Evolutionary conservation across 2,888 invertebrate species (phyloP).

Genomic region (Brachycybe producta): DNA sequence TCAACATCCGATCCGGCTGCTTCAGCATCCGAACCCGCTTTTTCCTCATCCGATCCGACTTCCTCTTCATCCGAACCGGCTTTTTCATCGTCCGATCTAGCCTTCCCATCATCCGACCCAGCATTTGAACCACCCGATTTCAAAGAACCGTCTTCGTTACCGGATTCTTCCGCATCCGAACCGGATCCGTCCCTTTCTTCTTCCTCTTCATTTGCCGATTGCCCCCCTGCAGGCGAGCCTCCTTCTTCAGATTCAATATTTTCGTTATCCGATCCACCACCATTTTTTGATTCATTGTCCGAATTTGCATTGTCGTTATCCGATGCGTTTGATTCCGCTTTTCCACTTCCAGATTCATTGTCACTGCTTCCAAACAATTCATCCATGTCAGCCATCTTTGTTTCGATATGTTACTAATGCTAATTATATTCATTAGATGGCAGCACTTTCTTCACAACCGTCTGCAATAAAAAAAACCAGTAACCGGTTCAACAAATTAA

Average conservation of each 20-base stretch:
- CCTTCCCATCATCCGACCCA: slow-evolving; percentile 5
- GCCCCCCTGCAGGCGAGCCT: background rate
- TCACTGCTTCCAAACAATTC: slow-evolving; percentile 16
- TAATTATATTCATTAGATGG: background rate
- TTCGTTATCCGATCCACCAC: background rate
- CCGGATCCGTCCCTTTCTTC: background rate
- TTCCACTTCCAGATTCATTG: slow-evolving; percentile 4
- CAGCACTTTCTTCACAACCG: too few species aligned
- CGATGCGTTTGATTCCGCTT: background rate
- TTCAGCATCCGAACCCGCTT: background rate
- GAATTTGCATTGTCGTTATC: background rate
- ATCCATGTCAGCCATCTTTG: slow-evolving; percentile 14
- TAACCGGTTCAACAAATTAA: too few species aligned
- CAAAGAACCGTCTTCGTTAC: background rate
- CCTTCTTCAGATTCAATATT: background rate
- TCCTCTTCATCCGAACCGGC: background rate
- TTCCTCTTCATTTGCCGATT: background rate
- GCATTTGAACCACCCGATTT: background rate
- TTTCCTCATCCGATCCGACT: background rate
- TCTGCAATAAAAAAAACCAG: too few species aligned
- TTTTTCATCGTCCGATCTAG: slow-evolving; percentile 2
- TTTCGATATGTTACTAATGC: too few species aligned
- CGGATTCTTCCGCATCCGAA: background rate
- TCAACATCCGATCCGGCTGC: background rate
- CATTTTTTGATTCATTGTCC: background rate